A percentile compares a stretch with the other conserved stretches of the same genome.
Evolutionary conservation across 2,888 invertebrate genomes (phyloP).

Genomic region (Dryadula phaetusa): DNA sequence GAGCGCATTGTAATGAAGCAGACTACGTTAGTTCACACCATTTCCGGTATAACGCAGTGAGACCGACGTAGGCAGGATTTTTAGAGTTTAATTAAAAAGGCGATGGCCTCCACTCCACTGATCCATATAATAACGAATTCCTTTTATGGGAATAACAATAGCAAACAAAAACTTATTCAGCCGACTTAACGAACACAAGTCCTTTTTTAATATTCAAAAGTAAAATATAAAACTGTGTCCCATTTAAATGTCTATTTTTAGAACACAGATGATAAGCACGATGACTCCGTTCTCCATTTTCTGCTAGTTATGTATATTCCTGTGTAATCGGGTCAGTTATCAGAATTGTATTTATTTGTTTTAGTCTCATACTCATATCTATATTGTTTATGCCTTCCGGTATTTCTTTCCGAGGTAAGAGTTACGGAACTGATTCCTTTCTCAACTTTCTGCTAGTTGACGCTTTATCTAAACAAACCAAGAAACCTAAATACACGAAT

Average conservation of each 20-base stretch:
- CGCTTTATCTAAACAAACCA: too few relatives aligned
- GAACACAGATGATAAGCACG: too few relatives aligned
- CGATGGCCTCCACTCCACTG: conserved; percentile 9
- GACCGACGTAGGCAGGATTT: neutral
- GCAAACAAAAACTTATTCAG: conserved; percentile 26
- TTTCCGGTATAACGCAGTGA: neutral
- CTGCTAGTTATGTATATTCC: too few relatives aligned
- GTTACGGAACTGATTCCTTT: too few relatives aligned
- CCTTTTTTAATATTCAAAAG: conserved; percentile 5
- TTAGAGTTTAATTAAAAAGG: conserved; percentile 17
- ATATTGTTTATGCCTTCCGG: too few relatives aligned
- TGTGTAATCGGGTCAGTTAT: too few relatives aligned
- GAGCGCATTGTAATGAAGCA: neutral
- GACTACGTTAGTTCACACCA: neutral
- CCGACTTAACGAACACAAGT: conserved; percentile 3
- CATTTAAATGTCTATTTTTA: neutral
- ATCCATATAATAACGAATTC: conserved; percentile 25
- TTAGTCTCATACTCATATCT: too few relatives aligned
- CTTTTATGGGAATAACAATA: conserved; percentile 26
- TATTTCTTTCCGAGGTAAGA: too few relatives aligned
- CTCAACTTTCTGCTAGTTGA: too few relatives aligned
- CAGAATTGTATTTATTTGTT: too few relatives aligned
- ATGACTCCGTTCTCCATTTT: too few relatives aligned
- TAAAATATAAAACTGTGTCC: neutral
- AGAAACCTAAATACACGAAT: too few relatives aligned